A percentile compares a stretch with the other conserved stretches of the same genome.
phyloP scores from a whole-genome alignment of 1,140 invertebrate genomes.

The Diploscapter pachys region DNA sequence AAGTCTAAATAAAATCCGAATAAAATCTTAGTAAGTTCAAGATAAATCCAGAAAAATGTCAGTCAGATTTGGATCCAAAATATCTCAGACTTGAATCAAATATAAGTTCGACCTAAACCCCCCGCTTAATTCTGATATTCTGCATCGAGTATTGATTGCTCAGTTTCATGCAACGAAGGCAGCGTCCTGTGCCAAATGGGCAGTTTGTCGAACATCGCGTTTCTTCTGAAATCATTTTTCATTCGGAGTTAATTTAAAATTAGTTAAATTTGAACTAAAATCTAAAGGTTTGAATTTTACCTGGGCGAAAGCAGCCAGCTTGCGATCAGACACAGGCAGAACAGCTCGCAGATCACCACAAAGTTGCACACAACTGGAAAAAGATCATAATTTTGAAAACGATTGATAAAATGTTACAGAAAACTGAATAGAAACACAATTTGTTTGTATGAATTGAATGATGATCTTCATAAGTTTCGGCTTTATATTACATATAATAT shows the following conservation, averaged over 20 bases:
- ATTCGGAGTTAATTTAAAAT: no score
- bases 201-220: conserved; percentile 11
- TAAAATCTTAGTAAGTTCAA: no score
- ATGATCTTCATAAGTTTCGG: no score
- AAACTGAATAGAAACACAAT: conserved; percentile 10
- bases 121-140: neutral
- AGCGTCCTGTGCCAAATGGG: conserved; percentile 4
- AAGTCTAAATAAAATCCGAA: no score
- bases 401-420: neutral
- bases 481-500: no score
- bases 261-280: no score
- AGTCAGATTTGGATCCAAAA: no score
- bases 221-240: neutral
- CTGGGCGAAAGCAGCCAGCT: conserved; percentile 29
- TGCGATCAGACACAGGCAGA: conserved; percentile 35
- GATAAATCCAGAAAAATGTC: no score
- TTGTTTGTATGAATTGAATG: neutral
- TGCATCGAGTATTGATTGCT: conserved; percentile 6
- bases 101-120: no score
- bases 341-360: conserved; percentile 40
- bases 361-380: conserved; percentile 42
- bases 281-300: neutral
- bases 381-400: neutral
- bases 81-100: no score
- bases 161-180: conserved; percentile 9